Evolutionary conservation across 2,888 invertebrate genomes (phyloP).

Genomic region (Gisinianus flammeolus): DNA sequence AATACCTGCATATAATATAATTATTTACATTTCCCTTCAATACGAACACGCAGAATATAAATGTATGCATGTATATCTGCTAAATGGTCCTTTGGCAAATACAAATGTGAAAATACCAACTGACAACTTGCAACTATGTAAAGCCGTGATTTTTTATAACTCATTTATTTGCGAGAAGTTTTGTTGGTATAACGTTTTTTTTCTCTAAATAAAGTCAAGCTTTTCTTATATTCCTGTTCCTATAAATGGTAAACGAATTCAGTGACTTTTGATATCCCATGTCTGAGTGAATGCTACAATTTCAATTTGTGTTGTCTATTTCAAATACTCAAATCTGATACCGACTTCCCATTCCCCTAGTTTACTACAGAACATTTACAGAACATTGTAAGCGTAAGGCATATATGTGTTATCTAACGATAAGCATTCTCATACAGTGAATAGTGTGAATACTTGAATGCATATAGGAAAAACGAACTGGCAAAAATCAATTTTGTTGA

Average conservation of each 20-base stretch:
- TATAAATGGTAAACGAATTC: neutral
- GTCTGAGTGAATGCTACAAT: no score
- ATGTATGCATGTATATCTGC: no score
- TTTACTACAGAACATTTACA: no score
- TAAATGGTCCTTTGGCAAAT: no score
- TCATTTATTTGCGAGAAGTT: constrained; percentile 10
- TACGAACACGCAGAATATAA: neutral
- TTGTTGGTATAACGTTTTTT: constrained; percentile 22
- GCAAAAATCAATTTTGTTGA: constrained; percentile 29
- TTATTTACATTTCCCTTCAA: neutral
- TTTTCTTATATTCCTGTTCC: neutral
- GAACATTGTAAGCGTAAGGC: no score
- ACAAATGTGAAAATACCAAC: neutral
- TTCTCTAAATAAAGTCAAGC: neutral
- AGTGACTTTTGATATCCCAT: neutral
- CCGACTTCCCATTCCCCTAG: no score
- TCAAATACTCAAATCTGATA: no score
- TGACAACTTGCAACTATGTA: no score
- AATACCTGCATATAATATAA: neutral
- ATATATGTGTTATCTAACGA: no score
- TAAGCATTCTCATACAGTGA: no score
- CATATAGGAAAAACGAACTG: neutral
- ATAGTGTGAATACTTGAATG: neutral
- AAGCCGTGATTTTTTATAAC: neutral
- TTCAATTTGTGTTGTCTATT: no score